phyloP scores from a whole-genome alignment of 2,113 vertebrate genomes.

The Genyomyrus donnyi region DNA sequence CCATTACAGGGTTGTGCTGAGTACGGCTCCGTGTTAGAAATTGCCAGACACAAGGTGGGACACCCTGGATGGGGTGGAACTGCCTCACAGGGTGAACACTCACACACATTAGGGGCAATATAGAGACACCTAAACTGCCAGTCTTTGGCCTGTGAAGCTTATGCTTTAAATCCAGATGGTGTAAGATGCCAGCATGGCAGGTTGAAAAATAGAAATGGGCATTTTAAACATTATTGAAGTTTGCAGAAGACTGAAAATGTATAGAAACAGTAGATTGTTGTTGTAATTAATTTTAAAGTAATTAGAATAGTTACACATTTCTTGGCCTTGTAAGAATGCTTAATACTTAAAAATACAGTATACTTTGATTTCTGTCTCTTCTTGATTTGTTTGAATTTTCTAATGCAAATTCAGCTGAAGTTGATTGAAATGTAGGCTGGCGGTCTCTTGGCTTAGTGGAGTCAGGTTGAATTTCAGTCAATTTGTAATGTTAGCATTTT shows the following conservation, averaged over 20 bases:
- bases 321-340: neutral
- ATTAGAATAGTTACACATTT: neutral
- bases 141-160: neutral
- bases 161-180: neutral
- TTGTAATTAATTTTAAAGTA: neutral
- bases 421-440: neutral
- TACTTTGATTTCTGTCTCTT: neutral
- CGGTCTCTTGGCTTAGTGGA: neutral
- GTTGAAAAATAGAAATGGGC: neutral
- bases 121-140: neutral
- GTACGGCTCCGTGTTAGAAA: neutral
- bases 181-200: neutral
- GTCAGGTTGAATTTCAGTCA: neutral
- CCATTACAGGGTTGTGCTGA: neutral
- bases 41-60: neutral
- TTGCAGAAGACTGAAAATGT: neutral
- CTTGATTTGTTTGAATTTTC: neutral
- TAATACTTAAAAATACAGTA: neutral
- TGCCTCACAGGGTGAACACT: neutral
- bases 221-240: neutral
- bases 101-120: neutral
- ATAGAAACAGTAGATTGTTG: neutral
- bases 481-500: neutral
- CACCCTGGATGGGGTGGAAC: neutral
- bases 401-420: neutral